A percentile compares a stretch with the other conserved stretches of the same genome.
Evolutionary conservation across 2,888 invertebrate genomes (phyloP).

Genomic region (Aporophyla lueneburgensis): DNA sequence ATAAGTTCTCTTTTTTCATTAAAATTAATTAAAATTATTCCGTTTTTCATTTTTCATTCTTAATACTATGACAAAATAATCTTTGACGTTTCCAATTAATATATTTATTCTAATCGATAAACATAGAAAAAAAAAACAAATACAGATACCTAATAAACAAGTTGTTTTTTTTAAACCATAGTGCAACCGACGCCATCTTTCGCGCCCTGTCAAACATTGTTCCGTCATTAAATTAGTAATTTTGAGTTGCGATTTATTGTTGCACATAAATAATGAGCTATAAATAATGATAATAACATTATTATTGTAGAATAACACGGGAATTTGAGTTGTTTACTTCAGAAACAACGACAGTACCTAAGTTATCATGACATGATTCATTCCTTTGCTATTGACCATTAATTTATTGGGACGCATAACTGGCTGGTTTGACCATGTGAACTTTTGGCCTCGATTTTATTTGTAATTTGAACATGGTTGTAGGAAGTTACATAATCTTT

Average conservation of each 20-base stretch:
- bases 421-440: constrained; percentile 43
- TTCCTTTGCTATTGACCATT: constrained; percentile 44
- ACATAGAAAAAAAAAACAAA: not conserved
- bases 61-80: not conserved
- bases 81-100: too few species aligned
- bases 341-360: constrained; percentile 10
- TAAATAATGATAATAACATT: constrained; percentile 44
- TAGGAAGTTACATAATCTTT: constrained; percentile 32
- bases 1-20: constrained; percentile 58
- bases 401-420: constrained; percentile 43
- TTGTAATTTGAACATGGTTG: constrained; percentile 31
- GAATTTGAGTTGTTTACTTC: constrained; percentile 50
- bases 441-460: constrained; percentile 34
- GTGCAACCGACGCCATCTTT: not conserved
- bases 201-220: constrained; percentile 16
- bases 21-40: constrained; percentile 43
- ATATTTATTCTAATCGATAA: not conserved
- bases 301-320: constrained; percentile 26
- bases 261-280: constrained; percentile 26
- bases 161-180: constrained; percentile 1
- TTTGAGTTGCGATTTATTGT: constrained; percentile 40
- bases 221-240: constrained; percentile 12
- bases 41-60: not conserved
- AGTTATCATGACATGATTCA: constrained; percentile 52
- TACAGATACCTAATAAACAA: too few species aligned